These are phyloP conservation scores for Capricornis sumatraensis DNA, from an alignment of 2,113 vertebrate genomes.

Conservation along the genomic window DNA sequence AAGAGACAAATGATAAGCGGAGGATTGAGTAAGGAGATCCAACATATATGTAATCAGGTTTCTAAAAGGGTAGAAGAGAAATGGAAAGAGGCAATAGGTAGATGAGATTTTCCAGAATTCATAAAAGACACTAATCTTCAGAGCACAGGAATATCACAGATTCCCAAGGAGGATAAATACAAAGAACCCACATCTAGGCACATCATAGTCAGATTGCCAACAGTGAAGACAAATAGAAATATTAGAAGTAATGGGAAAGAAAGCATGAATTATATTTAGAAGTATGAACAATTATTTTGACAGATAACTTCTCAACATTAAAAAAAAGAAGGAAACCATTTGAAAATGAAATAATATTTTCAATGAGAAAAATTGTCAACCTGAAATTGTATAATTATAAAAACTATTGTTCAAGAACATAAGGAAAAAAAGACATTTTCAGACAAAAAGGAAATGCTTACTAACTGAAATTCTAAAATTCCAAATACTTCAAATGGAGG, in stretches of 20 bases:
- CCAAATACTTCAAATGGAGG: neutral
- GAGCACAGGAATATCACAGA: neutral
- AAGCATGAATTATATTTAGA: neutral
- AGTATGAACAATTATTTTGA: neutral
- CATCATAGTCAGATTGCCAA: neutral
- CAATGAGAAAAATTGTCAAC: neutral
- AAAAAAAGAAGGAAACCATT: neutral
- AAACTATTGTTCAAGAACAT: neutral
- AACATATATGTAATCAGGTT: neutral
- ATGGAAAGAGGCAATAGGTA: neutral
- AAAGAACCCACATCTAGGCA: neutral
- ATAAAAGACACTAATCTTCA: neutral
- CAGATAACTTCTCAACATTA: neutral
- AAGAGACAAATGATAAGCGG: neutral
- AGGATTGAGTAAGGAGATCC: neutral
- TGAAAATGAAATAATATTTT: neutral
- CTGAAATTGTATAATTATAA: neutral
- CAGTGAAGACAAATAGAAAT: neutral
- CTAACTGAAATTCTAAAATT: neutral
- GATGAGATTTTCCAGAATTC: neutral
- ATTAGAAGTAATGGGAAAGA: neutral
- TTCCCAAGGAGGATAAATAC: neutral
- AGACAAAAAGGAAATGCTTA: neutral
- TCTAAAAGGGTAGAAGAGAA: neutral
- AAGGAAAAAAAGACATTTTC: neutral